A percentile compares a stretch with the other conserved stretches of the same genome.
Conservation (phyloP, 2,888 invertebrate species). For the Pinctada fucata region DNA sequence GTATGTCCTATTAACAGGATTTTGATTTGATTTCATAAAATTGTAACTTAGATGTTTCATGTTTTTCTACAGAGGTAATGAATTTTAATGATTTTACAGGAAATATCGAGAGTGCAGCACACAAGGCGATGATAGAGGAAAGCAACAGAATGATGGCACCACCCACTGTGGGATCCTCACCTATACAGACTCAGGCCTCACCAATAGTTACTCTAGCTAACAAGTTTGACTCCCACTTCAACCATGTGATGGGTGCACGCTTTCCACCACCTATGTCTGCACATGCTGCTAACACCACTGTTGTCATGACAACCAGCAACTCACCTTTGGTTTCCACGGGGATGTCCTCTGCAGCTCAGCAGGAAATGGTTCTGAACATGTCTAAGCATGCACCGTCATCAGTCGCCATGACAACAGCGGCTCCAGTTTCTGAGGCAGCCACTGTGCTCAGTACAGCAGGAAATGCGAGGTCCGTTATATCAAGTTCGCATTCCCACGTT, state of each 20-base stretch:
- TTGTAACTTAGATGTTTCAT: no score
- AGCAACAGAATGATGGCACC: not conserved
- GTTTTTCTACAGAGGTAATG: no score
- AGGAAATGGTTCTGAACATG: not conserved
- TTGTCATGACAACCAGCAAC: slow-evolving; percentile 29
- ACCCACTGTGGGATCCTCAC: slow-evolving; percentile 13
- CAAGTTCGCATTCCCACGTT: slow-evolving; percentile 16
- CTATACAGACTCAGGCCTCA: slow-evolving; percentile 17
- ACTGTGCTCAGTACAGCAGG: slow-evolving; percentile 8
- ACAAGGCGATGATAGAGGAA: not conserved
- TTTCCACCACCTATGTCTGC: not conserved
- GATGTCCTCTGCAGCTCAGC: slow-evolving; percentile 11
- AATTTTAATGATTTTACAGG: no score
- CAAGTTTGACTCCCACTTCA: slow-evolving; percentile 9
- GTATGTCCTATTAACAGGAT: no score
- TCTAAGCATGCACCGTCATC: not conserved
- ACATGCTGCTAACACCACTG: slow-evolving; percentile 12
- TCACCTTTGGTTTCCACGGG: slow-evolving; percentile 23
- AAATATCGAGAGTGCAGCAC: no score
- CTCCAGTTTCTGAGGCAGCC: not conserved
- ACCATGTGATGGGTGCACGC: not conserved
- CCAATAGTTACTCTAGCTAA: slow-evolving; percentile 15
- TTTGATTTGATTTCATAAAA: no score
- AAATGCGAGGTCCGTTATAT: slow-evolving; percentile 7
- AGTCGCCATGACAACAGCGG: not conserved